Evolutionary conservation across 2,113 vertebrate genomes (phyloP), one percentile per base, ranked within the genome.

Genomic region (Petroica traversi): DNA sequence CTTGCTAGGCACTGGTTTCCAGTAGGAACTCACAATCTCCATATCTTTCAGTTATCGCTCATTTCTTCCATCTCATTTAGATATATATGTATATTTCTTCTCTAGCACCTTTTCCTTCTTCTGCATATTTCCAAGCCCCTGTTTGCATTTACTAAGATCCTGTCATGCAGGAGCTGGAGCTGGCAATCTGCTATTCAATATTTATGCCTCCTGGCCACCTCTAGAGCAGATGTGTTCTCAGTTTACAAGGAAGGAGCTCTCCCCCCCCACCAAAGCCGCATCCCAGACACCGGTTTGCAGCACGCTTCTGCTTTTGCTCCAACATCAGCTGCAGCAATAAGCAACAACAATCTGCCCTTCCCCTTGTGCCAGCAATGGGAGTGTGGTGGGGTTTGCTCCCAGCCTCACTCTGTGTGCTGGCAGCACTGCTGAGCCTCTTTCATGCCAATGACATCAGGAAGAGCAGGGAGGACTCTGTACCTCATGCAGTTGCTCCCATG

Each of bases 381-480:
- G 11, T 23, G 20, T 0, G 6, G 16, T 10, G 0, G 4, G 26
- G 29, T 6, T 66, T 0, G 0, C 55, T 40, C 59, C 72, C 67
- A 58, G 45, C 5, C 0, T 73, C 1, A 0, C 22, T 36, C 31
- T 46, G 51, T 3, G 2, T 64, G 10, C 52, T 54, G 63, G 36
- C 57, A 31, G 23, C 23, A 12, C 29, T 58, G 71, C 55, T 22
- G 86, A 84, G 68, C 57, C 22, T 69, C 43, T 36, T 67, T 77
- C 28, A 13, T 3, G 52, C 51, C 68, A 5, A 0, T 54, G 51
- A 38, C 72, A 55, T 75, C n/a, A 59, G 36, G 23, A 62, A 69
- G 80, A 85, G 61, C 51, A 76, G 63, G 17, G 28, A 78, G 66
- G 59, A 71, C 46, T 54, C 19, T 0, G 5, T 23, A 23, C 41